Conservation (phyloP, 2,797 vertebrate species). For the Peromyscus melanophrys region DNA sequence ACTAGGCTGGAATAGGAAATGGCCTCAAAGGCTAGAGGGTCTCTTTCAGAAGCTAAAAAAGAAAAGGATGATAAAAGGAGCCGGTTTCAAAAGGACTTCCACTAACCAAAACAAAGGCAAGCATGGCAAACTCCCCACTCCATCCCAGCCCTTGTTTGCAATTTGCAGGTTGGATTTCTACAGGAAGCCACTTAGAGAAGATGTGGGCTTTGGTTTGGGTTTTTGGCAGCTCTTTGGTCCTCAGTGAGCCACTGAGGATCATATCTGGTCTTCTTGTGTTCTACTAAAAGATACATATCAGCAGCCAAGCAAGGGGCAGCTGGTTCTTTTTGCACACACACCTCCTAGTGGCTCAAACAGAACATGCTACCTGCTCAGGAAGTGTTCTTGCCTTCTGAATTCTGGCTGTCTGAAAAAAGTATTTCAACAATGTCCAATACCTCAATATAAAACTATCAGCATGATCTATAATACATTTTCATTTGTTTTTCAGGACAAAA, state of each 20-base stretch:
- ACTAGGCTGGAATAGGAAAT: neutral
- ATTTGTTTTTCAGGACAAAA: slow-evolving; percentile 12
- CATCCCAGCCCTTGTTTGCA: neutral
- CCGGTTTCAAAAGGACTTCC: neutral
- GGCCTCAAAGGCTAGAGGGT: slow-evolving; percentile 48
- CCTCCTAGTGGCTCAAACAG: slow-evolving; percentile 60
- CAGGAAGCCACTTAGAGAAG: slow-evolving; percentile 20
- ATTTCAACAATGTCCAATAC: neutral
- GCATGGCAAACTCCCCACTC: neutral
- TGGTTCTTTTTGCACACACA: slow-evolving; percentile 16
- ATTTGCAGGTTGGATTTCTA: slow-evolving; percentile 15
- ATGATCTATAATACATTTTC: neutral
- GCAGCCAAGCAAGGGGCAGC: neutral
- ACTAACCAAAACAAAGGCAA: slow-evolving; percentile 31
- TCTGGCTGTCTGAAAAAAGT: neutral
- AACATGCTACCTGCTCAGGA: slow-evolving; percentile 4
- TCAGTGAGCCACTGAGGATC: neutral
- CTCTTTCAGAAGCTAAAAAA: slow-evolving; percentile 66
- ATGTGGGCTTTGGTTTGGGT: slow-evolving; percentile 7
- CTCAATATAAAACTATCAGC: neutral
- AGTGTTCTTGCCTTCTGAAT: neutral
- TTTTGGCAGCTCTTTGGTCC: slow-evolving; percentile 10
- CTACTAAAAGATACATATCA: neutral
- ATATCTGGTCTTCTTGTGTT: neutral
- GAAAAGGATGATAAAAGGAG: slow-evolving; percentile 59